phyloP scores from a whole-genome alignment of 2,888 invertebrate genomes.

The Tholera decimalis region DNA sequence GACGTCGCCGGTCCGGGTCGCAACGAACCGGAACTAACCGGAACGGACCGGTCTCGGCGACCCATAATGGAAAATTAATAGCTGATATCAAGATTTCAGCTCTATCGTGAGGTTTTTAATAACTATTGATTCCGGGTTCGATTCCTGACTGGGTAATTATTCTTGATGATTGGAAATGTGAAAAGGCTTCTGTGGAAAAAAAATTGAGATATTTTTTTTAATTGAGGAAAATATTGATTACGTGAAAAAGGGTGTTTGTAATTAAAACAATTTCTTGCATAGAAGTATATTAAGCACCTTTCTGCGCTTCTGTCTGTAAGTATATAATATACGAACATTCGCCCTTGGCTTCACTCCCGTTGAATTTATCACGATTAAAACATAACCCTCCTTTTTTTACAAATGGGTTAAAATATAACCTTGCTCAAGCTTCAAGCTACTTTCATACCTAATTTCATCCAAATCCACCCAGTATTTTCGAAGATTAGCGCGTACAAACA shows the following conservation, averaged over 20 bases:
- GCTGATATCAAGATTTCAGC: constrained; percentile 25
- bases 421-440: too few relatives aligned
- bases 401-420: too few relatives aligned
- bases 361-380: too few relatives aligned
- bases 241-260: not conserved
- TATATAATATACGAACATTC: too few relatives aligned
- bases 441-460: too few relatives aligned
- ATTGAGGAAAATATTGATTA: not conserved
- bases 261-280: not conserved
- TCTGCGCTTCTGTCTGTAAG: too few relatives aligned
- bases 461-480: too few relatives aligned
- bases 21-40: constrained; percentile 15
- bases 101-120: constrained; percentile 43
- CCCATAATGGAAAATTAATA: constrained; percentile 54
- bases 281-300: not conserved
- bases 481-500: too few relatives aligned
- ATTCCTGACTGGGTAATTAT: constrained; percentile 15
- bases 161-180: constrained; percentile 44
- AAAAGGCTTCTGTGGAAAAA: constrained; percentile 17
- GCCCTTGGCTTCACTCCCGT: too few relatives aligned
- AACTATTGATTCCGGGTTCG: constrained; percentile 35
- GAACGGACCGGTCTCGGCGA: constrained; percentile 10
- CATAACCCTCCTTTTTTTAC: too few relatives aligned
- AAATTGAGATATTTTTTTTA: not conserved
- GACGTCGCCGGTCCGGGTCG: constrained; percentile 1